phyloP scores from a whole-genome alignment of 2,888 invertebrate genomes.

The Hybos culiciformis region DNA sequence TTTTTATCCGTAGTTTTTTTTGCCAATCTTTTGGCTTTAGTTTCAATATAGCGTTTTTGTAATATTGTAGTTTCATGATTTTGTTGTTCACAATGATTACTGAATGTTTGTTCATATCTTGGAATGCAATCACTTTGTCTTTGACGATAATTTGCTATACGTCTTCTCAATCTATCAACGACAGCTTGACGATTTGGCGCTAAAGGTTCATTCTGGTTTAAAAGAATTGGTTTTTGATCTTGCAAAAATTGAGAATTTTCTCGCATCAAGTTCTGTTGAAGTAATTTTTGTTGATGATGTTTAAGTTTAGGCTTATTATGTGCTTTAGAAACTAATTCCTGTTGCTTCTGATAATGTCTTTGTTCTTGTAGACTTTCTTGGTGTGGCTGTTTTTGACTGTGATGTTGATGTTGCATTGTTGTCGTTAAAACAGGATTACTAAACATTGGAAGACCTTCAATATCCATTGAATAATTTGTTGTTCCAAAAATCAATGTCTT shows the following conservation, averaged over 20 bases:
- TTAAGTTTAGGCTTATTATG: conserved; percentile 37
- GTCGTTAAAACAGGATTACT: too few relatives aligned
- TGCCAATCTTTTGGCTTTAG: conserved; percentile 73
- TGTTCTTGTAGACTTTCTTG: too few relatives aligned
- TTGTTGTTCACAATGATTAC: conserved; percentile 78
- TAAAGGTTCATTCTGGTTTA: conserved; percentile 41
- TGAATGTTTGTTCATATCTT: conserved; percentile 77
- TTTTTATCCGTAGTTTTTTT: conserved; percentile 69
- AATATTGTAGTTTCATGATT: conserved; percentile 76
- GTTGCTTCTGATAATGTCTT: too few relatives aligned
- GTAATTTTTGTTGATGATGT: conserved; percentile 28
- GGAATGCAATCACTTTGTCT: conserved; percentile 77
- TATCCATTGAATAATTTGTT: too few relatives aligned
- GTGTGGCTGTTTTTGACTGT: too few relatives aligned
- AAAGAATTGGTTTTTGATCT: conserved; percentile 15
- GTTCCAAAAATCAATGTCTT: too few relatives aligned
- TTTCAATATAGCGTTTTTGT: conserved; percentile 81
- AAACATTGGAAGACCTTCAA: too few relatives aligned
- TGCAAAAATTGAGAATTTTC: conserved; percentile 25
- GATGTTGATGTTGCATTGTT: too few relatives aligned
- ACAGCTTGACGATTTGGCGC: conserved; percentile 73
- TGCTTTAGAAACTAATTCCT: conserved; percentile 39
- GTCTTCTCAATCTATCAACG: conserved; percentile 69
- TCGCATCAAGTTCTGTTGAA: conserved; percentile 15
- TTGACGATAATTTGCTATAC: conserved; percentile 76